Percentiles rank a stretch among this genome's conserved stretches.
Evolutionary conservation across 2,113 vertebrate species (phyloP).

Genomic region (Conger conger): DNA sequence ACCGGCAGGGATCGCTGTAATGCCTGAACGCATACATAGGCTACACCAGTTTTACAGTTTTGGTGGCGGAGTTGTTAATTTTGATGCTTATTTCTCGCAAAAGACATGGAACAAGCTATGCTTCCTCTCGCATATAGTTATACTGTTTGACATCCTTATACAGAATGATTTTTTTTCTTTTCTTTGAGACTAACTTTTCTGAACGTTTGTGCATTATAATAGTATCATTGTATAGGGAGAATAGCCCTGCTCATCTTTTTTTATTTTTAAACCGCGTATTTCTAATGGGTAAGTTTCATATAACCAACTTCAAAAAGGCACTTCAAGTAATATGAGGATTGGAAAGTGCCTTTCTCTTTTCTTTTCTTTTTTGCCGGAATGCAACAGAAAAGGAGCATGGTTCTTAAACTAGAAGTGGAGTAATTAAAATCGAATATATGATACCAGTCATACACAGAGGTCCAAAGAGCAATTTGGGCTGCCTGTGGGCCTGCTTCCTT

Average conservation of each 20-base stretch:
- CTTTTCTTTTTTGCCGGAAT: not conserved
- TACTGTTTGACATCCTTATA: not conserved
- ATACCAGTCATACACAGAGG: not conserved
- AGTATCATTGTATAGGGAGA: not conserved
- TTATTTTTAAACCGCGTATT: not conserved
- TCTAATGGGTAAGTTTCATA: not conserved
- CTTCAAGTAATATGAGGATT: not conserved
- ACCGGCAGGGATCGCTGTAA: slow-evolving; percentile 21
- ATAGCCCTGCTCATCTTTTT: not conserved
- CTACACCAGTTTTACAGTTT: not conserved
- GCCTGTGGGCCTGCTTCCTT: not conserved
- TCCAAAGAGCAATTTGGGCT: not conserved
- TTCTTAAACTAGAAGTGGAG: not conserved
- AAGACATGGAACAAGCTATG: not conserved
- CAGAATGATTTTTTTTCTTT: not conserved
- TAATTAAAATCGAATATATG: not conserved
- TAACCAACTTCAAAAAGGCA: not conserved
- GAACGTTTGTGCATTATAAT: not conserved
- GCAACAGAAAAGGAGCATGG: not conserved
- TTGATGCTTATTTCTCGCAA: not conserved
- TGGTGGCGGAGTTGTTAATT: not conserved
- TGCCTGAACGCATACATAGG: not conserved
- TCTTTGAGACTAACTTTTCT: not conserved
- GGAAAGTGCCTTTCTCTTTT: not conserved
- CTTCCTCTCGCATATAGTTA: not conserved